These are phyloP conservation scores for Furnarius figulus DNA, from an alignment of 2,113 vertebrate genomes.

Conservation along the genomic window DNA sequence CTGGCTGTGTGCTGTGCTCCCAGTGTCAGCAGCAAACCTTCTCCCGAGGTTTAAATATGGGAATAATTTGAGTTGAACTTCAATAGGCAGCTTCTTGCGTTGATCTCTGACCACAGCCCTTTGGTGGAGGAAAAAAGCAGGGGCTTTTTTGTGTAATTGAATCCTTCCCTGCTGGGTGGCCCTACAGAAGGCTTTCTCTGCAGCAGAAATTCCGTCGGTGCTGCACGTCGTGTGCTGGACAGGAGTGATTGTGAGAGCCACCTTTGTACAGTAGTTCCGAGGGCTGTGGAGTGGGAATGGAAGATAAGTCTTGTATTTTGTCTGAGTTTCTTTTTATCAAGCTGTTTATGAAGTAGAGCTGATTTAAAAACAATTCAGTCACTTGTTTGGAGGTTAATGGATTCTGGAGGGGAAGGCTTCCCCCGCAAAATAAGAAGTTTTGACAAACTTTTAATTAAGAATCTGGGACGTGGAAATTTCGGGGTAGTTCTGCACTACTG, in stretches of 20 bases:
- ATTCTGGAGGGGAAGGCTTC: neutral
- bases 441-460: constrained; percentile 41
- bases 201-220: neutral
- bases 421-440: neutral
- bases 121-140: neutral
- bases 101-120: constrained; percentile 23
- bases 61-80: neutral
- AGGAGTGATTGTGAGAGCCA: neutral
- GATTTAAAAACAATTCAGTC: constrained; percentile 20
- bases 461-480: neutral
- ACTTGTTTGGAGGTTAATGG: constrained; percentile 23
- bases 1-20: neutral
- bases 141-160: neutral
- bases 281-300: constrained; percentile 1
- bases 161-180: constrained; percentile 41
- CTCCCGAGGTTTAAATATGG: neutral
- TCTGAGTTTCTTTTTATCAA: constrained; percentile 34
- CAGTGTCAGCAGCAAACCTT: neutral
- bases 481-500: neutral
- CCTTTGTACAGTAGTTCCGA: neutral
- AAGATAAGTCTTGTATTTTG: constrained; percentile 37
- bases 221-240: neutral
- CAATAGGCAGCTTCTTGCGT: neutral
- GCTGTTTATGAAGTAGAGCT: neutral
- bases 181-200: neutral